A percentile compares a stretch with the other conserved stretches of the same genome.
Conservation (phyloP, 2,113 vertebrate genomes). For the Megatriorchis doriae region DNA sequence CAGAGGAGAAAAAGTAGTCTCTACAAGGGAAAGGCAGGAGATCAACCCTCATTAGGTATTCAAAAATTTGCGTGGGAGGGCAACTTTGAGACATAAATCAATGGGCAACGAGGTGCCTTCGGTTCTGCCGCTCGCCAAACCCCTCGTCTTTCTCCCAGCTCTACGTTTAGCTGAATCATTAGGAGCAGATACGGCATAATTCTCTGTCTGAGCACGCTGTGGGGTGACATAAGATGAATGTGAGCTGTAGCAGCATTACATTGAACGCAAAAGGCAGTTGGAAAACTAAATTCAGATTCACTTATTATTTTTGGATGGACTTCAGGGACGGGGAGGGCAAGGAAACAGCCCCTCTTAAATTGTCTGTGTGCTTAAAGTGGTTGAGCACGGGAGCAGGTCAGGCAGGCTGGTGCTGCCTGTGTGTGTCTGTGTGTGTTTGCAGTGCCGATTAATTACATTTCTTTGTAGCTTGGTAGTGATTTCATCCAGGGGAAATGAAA, state of each 20-base stretch:
- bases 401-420: background rate
- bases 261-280: background rate
- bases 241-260: background rate
- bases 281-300: background rate
- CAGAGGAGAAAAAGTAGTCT: background rate
- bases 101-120: background rate
- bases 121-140: background rate
- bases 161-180: background rate
- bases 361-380: background rate
- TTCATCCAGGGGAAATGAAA: conserved; percentile 25
- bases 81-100: background rate
- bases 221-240: background rate
- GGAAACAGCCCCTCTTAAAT: background rate
- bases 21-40: background rate
- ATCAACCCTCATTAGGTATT: background rate
- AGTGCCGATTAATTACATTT: background rate
- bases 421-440: background rate
- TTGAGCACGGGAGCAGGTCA: background rate
- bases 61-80: background rate
- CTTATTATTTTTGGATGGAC: background rate
- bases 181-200: background rate
- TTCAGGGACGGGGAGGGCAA: background rate
- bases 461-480: background rate
- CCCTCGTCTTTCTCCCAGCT: background rate
- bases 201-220: background rate